Percentiles rank a stretch among this genome's conserved stretches.
Conservation (phyloP, 2,797 vertebrate genomes). For the Siniperca obscura region DNA sequence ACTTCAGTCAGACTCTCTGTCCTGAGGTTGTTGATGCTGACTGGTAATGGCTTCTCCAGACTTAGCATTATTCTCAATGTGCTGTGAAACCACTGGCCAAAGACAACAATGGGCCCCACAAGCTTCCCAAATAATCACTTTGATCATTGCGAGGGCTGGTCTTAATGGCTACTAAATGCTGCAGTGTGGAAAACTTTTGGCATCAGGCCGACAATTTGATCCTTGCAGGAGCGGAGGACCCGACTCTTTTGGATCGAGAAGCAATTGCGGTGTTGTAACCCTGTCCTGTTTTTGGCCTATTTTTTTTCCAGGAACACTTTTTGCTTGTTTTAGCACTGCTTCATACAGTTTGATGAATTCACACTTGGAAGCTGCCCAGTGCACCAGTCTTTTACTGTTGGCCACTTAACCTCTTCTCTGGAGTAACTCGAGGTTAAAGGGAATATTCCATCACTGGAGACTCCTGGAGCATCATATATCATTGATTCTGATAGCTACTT, state of each 20-base stretch:
- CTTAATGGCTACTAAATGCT: constrained; percentile 45
- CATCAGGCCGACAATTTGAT: constrained; percentile 25
- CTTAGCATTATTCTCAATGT: constrained; percentile 54
- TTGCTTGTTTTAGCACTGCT: constrained; percentile 11
- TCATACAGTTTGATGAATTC: constrained; percentile 12
- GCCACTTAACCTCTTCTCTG: constrained; percentile 10
- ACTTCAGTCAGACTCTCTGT: constrained; percentile 37
- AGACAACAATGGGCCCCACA: constrained; percentile 52
- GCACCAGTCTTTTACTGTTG: not conserved
- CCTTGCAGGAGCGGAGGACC: not conserved
- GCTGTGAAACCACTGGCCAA: constrained; percentile 64
- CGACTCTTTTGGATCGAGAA: not conserved
- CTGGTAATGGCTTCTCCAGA: constrained; percentile 64
- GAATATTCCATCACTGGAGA: constrained; percentile 18
- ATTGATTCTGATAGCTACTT: constrained; percentile 7
- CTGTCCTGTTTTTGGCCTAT: constrained; percentile 1
- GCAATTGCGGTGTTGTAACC: not conserved
- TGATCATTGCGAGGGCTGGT: constrained; percentile 43
- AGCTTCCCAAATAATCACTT: constrained; percentile 55
- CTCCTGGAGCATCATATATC: constrained; percentile 4
- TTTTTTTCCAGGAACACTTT: constrained; percentile 2
- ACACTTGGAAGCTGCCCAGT: constrained; percentile 19
- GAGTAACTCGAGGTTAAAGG: constrained; percentile 19
- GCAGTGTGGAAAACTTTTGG: constrained; percentile 33
- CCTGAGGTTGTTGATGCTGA: constrained; percentile 54